Conservation (phyloP, 2,888 invertebrate genomes). For the Icerya purchasi region DNA sequence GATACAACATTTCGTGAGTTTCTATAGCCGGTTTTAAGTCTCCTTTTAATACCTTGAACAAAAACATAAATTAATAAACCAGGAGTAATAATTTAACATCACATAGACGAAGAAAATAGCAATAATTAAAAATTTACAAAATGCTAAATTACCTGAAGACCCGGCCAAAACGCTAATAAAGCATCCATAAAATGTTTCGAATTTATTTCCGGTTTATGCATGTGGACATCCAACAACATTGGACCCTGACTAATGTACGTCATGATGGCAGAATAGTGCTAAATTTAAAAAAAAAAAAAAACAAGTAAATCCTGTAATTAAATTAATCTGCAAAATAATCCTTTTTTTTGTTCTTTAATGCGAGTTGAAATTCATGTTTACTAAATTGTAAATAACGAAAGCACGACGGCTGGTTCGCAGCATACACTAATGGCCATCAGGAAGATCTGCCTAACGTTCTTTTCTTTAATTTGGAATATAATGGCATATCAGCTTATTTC, state of each 20-base stretch:
- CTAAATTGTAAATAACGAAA: too few relatives aligned
- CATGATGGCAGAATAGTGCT: slow-evolving; percentile 90
- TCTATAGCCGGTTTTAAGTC: slow-evolving; percentile 95
- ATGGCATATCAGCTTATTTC: too few relatives aligned
- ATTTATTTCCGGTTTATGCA: slow-evolving; percentile 86
- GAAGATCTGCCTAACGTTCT: too few relatives aligned
- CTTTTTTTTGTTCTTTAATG: too few relatives aligned
- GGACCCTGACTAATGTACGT: slow-evolving; percentile 92
- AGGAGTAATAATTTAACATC: not conserved
- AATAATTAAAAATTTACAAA: not conserved
- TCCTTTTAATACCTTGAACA: slow-evolving; percentile 44
- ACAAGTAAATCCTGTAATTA: too few relatives aligned
- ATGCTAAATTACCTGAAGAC: slow-evolving; percentile 48
- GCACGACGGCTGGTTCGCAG: too few relatives aligned
- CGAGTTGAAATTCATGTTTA: too few relatives aligned
- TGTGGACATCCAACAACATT: slow-evolving; percentile 81
- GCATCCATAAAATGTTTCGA: slow-evolving; percentile 95
- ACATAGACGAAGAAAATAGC: slow-evolving; percentile 23
- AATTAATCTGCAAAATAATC: too few relatives aligned
- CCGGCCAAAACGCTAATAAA: slow-evolving; percentile 93
- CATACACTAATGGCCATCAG: too few relatives aligned
- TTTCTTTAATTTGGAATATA: too few relatives aligned
- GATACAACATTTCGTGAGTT: slow-evolving; percentile 96
- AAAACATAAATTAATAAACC: not conserved
- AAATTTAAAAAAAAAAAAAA: slow-evolving; percentile 21